Evolutionary conservation across 2,797 vertebrate genomes (phyloP).

Genomic region (Spinus olivaceus): DNA sequence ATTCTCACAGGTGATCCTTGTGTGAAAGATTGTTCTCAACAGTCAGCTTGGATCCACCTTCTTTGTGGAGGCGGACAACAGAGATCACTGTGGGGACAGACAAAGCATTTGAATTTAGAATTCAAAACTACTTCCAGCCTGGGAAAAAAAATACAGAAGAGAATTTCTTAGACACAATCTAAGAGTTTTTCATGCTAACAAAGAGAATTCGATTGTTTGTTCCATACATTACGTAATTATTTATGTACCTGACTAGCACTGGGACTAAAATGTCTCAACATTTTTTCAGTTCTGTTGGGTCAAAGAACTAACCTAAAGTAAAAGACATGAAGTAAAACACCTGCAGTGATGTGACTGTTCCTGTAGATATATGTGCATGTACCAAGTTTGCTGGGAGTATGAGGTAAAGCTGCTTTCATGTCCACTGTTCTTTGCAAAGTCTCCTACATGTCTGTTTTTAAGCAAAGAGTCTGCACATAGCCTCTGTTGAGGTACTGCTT

Average conservation of each 20-base stretch:
- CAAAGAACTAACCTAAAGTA: background rate
- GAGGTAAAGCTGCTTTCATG: background rate
- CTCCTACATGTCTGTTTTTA: background rate
- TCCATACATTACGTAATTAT: background rate
- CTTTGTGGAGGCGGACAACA: background rate
- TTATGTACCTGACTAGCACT: background rate
- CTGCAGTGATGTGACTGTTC: background rate
- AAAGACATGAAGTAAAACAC: background rate
- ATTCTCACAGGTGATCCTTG: background rate
- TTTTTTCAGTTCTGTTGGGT: background rate
- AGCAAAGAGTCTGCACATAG: background rate
- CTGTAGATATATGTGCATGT: background rate
- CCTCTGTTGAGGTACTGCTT: background rate
- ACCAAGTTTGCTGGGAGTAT: background rate
- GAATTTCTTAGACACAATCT: background rate
- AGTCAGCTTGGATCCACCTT: background rate
- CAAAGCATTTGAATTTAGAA: background rate
- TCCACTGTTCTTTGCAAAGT: background rate
- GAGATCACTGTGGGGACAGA: background rate
- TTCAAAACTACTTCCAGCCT: background rate
- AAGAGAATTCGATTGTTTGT: background rate
- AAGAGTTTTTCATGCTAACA: background rate
- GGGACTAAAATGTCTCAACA: background rate
- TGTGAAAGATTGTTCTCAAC: background rate
- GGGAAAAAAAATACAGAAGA: background rate